Evolutionary conservation across 1,140 invertebrate species (phyloP).

Genomic region (Bombus ignitus): DNA sequence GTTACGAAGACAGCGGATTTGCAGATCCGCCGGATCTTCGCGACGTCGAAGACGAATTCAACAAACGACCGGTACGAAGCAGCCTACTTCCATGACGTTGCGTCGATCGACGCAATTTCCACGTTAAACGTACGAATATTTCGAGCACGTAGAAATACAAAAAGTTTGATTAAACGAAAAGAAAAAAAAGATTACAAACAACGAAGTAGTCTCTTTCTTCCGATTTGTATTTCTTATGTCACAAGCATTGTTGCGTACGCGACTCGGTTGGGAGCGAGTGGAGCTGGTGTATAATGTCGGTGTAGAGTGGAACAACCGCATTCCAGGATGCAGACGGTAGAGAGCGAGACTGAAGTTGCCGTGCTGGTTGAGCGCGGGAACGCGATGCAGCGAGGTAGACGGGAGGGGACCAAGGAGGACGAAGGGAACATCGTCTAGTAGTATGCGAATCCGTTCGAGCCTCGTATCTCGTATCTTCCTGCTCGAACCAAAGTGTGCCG

Average conservation of each 20-base stretch:
- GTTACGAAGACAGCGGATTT: conserved; percentile 79
- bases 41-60: conserved; percentile 77
- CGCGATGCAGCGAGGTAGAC: background rate
- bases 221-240: conserved; percentile 38
- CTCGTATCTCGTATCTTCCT: background rate
- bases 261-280: background rate
- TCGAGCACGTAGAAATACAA: too few relatives aligned
- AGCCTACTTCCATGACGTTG: conserved; percentile 78
- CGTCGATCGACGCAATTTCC: conserved; percentile 53
- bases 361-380: conserved; percentile 14
- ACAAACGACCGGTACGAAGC: conserved; percentile 75
- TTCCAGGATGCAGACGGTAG: conserved; percentile 63
- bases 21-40: conserved; percentile 76
- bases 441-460: conserved; percentile 35
- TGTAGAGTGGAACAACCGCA: conserved; percentile 69
- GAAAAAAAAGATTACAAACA: background rate
- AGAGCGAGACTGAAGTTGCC: conserved; percentile 21
- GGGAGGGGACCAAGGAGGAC: background rate
- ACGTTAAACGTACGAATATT: conserved; percentile 40
- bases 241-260: conserved; percentile 22
- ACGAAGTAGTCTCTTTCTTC: too few relatives aligned
- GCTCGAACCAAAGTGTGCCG: background rate
- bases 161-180: background rate
- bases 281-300: conserved; percentile 28
- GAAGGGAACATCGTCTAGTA: background rate